Evolutionary conservation across 2,888 invertebrate genomes (phyloP), one percentile per base, ranked within the genome.

Genomic region (Ophioninae sp.): DNA sequence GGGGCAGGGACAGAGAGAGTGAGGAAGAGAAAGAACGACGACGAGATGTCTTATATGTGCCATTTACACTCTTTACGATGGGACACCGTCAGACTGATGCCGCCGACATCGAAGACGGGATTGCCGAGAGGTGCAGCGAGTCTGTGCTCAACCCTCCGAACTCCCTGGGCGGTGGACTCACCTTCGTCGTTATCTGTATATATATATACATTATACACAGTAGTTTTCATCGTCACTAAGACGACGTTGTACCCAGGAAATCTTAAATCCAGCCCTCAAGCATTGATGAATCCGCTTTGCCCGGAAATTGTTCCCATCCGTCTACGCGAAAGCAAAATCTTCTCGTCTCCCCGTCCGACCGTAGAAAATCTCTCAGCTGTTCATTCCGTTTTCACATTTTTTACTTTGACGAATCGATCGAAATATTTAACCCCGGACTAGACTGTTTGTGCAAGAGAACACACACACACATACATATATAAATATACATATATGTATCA

Each of bases 281-380:
- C 90, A 90, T 90, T 88, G 89, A 90, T 89, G 89, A 90, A 90
- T 90, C 89, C 89, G 89, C 88, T 89, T 90, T 88, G 86, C 87
- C 87, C 87, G 88, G 89, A 90, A 89, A 90, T 89, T 90, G 89
- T 90, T 89, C 90, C 87, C 89, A 89, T 90, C 89, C 89, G 89
- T 90, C 90, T 89, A 85, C 86, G 84, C 76, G 86, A 73, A 85
- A 87, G 88, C 83, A 85, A 81, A 83, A 84, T 85, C 82, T 17
- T 82, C 72, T 82, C 75, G 77, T 69, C 84, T 50, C 50, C 50
- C 50, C 13, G 61, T 75, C 57, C 70, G 50, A 68, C 67, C 73
- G 67, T 61, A 20, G 85, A 81, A 86, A 87, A 83, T 82, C 77
- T 74, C 69, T 78, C 64, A 72, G 21, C 70, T 10, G 13, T 61